phyloP scores from a whole-genome alignment of 2,797 vertebrate genomes.

The Echiichthys vipera region DNA sequence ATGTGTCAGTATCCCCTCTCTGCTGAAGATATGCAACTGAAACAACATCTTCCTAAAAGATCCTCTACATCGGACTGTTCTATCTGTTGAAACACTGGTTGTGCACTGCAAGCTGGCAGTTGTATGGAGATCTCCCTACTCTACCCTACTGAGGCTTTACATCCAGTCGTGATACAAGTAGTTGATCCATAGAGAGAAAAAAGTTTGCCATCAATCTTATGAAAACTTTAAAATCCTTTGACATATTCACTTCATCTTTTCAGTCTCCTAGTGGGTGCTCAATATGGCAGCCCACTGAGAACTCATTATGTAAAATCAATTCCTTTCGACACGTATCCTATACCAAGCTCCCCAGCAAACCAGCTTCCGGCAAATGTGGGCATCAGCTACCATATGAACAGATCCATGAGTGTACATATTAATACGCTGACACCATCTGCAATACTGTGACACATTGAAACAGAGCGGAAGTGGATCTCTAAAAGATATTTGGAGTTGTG shows the following conservation, averaged over 20 bases:
- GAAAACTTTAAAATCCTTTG: constrained; percentile 54
- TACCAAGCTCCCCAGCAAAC: constrained; percentile 45
- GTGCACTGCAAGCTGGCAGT: constrained; percentile 10
- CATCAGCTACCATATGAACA: constrained; percentile 34
- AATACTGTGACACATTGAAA: constrained; percentile 17
- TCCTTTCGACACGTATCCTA: constrained; percentile 57
- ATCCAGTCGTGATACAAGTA: constrained; percentile 17
- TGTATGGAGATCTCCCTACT: constrained; percentile 12
- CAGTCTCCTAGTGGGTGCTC: constrained; percentile 49
- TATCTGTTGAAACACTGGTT: not conserved
- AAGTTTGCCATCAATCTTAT: constrained; percentile 18
- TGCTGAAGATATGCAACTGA: not conserved
- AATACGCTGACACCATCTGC: constrained; percentile 43
- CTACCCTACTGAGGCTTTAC: constrained; percentile 15
- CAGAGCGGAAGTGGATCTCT: not conserved
- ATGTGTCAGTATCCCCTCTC: not conserved
- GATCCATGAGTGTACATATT: constrained; percentile 35
- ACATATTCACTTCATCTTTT: constrained; percentile 37
- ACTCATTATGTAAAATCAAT: constrained; percentile 73
- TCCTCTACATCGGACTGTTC: not conserved
- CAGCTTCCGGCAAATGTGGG: constrained; percentile 52
- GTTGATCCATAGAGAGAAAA: constrained; percentile 8
- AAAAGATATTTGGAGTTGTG: not conserved
- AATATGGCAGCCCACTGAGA: constrained; percentile 55
- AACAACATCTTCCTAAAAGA: not conserved